Percentiles rank a stretch among this genome's conserved stretches.
Evolutionary conservation across 2,888 invertebrate genomes (phyloP).

Genomic region (Tetanocera ferruginea): DNA sequence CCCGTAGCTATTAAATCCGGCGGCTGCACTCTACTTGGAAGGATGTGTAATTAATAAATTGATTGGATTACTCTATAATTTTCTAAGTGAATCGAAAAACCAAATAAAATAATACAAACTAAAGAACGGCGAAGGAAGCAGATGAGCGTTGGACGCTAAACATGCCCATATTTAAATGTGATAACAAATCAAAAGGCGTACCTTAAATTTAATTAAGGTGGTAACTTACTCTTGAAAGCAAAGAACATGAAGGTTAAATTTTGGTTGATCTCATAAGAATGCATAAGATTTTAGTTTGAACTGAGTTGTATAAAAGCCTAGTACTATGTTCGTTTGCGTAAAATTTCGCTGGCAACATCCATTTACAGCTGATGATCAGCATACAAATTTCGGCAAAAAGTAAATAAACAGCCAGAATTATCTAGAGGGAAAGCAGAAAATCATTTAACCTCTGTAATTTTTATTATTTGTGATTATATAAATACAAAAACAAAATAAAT

Average conservation of each 20-base stretch:
- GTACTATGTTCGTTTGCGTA: no score
- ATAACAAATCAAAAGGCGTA: neutral
- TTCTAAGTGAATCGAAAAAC: slow-evolving; percentile 17
- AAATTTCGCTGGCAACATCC: no score
- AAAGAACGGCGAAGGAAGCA: neutral
- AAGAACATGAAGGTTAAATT: no score
- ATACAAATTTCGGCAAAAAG: no score
- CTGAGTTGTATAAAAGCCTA: no score
- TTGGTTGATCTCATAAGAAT: no score
- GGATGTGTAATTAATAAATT: slow-evolving; percentile 35
- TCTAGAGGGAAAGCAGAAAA: neutral
- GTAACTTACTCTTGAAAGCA: neutral
- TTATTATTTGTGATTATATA: no score
- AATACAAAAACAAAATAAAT: no score
- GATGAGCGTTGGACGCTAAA: neutral
- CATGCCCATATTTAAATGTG: no score
- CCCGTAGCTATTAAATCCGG: slow-evolving; percentile 19
- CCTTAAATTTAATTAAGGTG: neutral
- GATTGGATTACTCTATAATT: slow-evolving; percentile 33
- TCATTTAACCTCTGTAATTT: no score
- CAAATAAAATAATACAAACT: neutral
- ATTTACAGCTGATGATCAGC: no score
- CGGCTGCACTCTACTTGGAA: neutral
- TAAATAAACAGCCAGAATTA: neutral
- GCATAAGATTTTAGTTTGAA: no score